Evolutionary conservation across 1,140 invertebrate genomes (phyloP).

Genomic region (Leptinotarsa defecta): DNA sequence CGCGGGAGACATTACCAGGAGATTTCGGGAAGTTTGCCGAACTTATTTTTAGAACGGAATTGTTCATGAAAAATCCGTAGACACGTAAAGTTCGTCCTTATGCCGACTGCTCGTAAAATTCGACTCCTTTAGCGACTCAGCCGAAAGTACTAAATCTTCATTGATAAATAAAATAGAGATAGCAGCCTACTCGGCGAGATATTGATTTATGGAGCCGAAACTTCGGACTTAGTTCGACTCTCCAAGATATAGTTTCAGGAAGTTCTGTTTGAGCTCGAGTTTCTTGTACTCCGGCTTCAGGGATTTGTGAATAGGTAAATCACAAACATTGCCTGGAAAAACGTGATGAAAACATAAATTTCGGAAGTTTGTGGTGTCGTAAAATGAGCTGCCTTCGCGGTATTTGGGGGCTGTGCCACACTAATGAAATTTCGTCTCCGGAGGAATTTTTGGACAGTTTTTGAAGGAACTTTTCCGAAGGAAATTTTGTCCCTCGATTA

Average conservation of each 20-base stretch:
- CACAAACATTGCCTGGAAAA: background rate
- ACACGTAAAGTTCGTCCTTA: background rate
- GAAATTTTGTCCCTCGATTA: no score
- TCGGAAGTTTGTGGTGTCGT: background rate
- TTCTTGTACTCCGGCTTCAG: background rate
- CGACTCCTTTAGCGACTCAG: background rate
- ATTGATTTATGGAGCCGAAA: background rate
- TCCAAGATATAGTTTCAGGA: background rate
- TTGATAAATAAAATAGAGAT: conserved; percentile 7
- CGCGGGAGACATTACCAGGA: background rate
- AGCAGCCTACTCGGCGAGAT: background rate
- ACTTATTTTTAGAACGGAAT: background rate
- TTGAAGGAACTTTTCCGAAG: no score
- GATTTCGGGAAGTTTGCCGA: background rate
- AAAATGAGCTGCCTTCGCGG: background rate
- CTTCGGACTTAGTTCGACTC: background rate
- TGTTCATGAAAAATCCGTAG: conserved; percentile 6
- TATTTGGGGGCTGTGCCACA: background rate
- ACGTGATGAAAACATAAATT: conserved; percentile 8
- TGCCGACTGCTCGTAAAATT: conserved; percentile 2
- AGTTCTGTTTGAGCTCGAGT: background rate
- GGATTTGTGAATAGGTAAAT: conserved; percentile 6
- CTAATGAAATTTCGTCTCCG: background rate
- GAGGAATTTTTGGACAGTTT: no score
- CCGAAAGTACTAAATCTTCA: background rate